Conservation (phyloP, 2,113 vertebrate species). For the Ictalurus punctatus region DNA sequence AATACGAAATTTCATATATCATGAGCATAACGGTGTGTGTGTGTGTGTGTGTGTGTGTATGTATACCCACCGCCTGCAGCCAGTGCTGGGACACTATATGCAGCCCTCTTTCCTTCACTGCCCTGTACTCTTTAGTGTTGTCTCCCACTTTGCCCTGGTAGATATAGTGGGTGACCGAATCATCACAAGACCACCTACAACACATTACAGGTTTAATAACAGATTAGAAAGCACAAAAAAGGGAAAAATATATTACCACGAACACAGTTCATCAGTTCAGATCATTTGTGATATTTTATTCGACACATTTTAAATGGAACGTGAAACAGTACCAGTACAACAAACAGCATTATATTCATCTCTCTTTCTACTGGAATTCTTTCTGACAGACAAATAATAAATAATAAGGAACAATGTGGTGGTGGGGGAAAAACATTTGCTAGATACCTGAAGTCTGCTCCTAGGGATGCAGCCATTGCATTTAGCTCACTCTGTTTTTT, state of each 20-base stretch:
- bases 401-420: background rate
- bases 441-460: conserved; percentile 91
- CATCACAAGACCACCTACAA: conserved; percentile 90
- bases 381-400: background rate
- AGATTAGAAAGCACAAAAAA: background rate
- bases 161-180: conserved; percentile 95
- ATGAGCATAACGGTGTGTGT: background rate
- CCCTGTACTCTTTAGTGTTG: conserved; percentile 87
- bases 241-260: background rate
- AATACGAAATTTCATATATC: background rate
- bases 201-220: background rate
- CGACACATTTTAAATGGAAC: background rate
- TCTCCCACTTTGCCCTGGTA: conserved; percentile 94
- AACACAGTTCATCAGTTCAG: background rate
- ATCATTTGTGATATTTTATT: background rate
- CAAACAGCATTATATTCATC: background rate
- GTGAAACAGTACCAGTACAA: too few relatives aligned
- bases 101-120: conserved; percentile 84
- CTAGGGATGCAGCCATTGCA: conserved; percentile 85
- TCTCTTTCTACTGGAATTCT: background rate
- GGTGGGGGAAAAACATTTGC: background rate
- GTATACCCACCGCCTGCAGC: conserved; percentile 83
- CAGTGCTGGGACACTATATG: conserved; percentile 92
- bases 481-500: conserved; percentile 91
- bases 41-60: background rate